phyloP scores from a whole-genome alignment of 2,797 vertebrate species.

The Periparus ater region DNA sequence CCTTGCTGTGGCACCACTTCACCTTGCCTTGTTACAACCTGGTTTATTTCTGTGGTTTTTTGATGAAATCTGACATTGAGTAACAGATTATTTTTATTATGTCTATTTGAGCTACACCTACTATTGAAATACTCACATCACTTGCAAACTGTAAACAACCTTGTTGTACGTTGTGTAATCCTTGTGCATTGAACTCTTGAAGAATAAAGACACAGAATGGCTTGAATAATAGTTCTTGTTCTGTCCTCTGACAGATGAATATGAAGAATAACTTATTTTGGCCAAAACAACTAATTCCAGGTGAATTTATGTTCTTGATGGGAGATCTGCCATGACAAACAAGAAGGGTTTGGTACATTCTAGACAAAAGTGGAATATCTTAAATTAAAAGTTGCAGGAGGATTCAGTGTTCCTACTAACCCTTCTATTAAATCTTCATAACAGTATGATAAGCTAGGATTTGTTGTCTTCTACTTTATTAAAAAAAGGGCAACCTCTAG shows the following conservation, averaged over 20 bases:
- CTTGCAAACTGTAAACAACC: background rate
- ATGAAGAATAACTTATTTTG: conserved; percentile 23
- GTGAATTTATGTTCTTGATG: conserved; percentile 33
- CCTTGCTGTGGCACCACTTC: background rate
- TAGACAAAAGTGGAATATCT: background rate
- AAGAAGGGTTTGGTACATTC: background rate
- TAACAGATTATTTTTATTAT: background rate
- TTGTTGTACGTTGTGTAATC: background rate
- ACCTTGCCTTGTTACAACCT: background rate
- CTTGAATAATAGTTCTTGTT: background rate
- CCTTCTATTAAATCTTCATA: conserved; percentile 30
- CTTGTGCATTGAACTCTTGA: background rate
- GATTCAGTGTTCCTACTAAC: background rate
- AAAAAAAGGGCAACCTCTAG: background rate
- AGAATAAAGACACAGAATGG: background rate
- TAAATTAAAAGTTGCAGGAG: conserved; percentile 37
- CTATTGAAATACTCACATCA: background rate
- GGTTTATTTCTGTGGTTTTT: background rate
- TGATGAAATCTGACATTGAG: background rate
- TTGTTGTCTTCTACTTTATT: background rate
- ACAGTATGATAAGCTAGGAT: background rate
- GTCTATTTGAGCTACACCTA: background rate
- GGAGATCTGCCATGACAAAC: conserved; percentile 50
- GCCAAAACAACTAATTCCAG: conserved; percentile 5
- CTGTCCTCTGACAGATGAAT: background rate